Conservation (phyloP, 2,797 vertebrate genomes). For the Loriculus beryllinus region DNA sequence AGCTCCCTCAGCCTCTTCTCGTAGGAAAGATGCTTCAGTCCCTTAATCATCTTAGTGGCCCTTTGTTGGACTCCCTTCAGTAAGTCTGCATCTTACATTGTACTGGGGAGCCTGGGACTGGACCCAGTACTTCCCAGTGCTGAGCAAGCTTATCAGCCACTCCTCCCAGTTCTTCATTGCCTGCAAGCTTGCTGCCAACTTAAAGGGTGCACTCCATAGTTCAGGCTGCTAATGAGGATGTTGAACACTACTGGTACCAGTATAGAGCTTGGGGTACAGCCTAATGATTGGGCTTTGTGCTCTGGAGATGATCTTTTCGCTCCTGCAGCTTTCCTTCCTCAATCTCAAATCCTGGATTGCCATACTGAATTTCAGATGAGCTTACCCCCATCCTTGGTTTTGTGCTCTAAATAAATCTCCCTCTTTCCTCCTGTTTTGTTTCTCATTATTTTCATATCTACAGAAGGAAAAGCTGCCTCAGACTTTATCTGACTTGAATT, state of each 20-base stretch:
- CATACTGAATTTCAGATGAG: not conserved
- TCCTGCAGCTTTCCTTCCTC: not conserved
- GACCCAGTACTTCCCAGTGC: not conserved
- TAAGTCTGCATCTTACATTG: not conserved
- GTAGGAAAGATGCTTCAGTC: not conserved
- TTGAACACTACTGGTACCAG: not conserved
- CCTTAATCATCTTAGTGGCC: not conserved
- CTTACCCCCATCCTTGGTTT: not conserved
- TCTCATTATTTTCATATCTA: not conserved
- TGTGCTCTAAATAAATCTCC: not conserved
- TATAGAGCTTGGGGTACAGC: rapidly evolving
- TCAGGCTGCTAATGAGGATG: not conserved
- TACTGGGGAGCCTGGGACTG: not conserved
- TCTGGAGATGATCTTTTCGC: not conserved
- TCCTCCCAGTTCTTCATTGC: rapidly evolving
- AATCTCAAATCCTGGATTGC: not conserved
- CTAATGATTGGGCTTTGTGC: not conserved
- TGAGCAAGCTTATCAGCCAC: not conserved
- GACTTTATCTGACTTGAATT: not conserved
- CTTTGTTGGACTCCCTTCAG: not conserved
- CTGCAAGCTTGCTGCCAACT: not conserved
- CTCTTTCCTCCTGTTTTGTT: not conserved
- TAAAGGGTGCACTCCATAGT: rapidly evolving
- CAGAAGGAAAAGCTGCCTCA: not conserved
- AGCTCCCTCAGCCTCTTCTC: not conserved